phyloP scores from a whole-genome alignment of 2,113 vertebrate species.

The Taurulus bubalis region DNA sequence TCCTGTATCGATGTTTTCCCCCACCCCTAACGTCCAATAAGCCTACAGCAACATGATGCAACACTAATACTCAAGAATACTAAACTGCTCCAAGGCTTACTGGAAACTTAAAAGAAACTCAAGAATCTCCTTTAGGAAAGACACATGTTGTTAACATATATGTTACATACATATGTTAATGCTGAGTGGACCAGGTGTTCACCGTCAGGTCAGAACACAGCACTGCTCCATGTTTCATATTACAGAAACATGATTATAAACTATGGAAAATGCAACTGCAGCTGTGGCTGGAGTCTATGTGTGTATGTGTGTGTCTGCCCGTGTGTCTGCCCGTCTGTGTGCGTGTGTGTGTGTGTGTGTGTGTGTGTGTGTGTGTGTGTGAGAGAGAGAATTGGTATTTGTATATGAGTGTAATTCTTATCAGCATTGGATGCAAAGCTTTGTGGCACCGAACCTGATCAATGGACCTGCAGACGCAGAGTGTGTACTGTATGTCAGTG shows the following conservation, averaged over 20 bases:
- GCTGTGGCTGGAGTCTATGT: conserved; percentile 40
- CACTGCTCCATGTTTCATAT: too few species aligned
- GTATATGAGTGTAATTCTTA: conserved; percentile 47
- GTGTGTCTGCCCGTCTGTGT: conserved; percentile 16
- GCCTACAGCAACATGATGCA: too few species aligned
- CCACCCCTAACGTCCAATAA: too few species aligned
- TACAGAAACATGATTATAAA: neutral
- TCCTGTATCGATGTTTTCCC: too few species aligned
- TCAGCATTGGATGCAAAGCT: conserved; percentile 47
- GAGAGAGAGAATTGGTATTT: conserved; percentile 2
- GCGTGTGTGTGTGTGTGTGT: conserved; percentile 30
- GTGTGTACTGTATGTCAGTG: conserved; percentile 3
- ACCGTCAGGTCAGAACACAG: too few species aligned
- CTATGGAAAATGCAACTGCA: conserved; percentile 8
- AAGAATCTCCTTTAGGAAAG: too few species aligned
- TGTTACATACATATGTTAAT: too few species aligned
- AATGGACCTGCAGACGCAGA: conserved; percentile 64
- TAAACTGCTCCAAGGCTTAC: too few species aligned
- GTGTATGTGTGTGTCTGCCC: conserved; percentile 36
- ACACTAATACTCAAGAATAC: too few species aligned
- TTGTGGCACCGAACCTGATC: conserved; percentile 67
- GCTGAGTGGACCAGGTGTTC: too few species aligned
- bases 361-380: conserved; percentile 19
- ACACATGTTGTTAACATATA: too few species aligned
- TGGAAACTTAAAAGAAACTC: too few species aligned